Evolutionary conservation across 2,113 vertebrate genomes (phyloP), one percentile per base, ranked within the genome.

Genomic region (Elgaria multicarinata): DNA sequence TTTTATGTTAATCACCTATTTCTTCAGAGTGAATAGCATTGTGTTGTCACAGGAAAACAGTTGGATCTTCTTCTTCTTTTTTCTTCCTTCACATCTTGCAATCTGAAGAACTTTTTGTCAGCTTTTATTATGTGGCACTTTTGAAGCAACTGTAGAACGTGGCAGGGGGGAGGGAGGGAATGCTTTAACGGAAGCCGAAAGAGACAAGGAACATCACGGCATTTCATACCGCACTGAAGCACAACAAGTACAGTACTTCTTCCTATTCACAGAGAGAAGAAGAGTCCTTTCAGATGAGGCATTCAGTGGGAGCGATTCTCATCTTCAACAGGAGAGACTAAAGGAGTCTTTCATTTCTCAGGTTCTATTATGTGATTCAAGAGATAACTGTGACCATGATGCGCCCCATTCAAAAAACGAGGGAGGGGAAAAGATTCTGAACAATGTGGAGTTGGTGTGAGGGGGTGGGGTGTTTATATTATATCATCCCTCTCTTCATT

Each of bases 371-470:
- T 53, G 90, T 85, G 88, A 85, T 94, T 89, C 66, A 90, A 62
- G 91, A 80, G 83, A 83, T 92, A 92, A 96, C 83, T 94, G 90
- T 92, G 88, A 92, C 88, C 93, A 79, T 85, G 46, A 83, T 10
- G 92, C 67, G 89, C 4, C 53, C 58, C 87, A 85, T 86, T 94
- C 64, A 79, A 55, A 80, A 93, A 94, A 94, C 86, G 62, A 90
- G 16, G 3, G 58, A 2, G 86, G 42, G 24, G 18, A 87, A 53
- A 6, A 14, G 13, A 66, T 31, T 78, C 72, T 0, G 31, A 66
- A 78, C 75, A 87, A 87, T 78, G 42, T n/a, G 66, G 18, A 3
- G 58, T 18, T 16, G 16, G 58, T 33, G 16, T 3, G 58, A 0
- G 58, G 1, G 58, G 4, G 16, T 20, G 55, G 55, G 55, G 20